Conservation (phyloP, 2,113 vertebrate genomes). For the Neomonachus schauinslandi region DNA sequence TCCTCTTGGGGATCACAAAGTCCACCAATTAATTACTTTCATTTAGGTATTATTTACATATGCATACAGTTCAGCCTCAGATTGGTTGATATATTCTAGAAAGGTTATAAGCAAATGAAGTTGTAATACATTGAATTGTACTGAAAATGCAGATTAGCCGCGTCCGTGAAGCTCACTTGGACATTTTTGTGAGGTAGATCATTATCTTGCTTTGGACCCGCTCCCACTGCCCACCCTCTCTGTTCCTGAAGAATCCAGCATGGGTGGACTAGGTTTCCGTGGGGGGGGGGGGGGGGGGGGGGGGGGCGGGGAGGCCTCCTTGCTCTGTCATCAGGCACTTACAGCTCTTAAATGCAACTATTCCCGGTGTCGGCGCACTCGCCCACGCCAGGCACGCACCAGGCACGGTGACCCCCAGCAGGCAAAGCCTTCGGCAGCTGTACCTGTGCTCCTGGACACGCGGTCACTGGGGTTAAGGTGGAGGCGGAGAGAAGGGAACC, state of each 20-base stretch:
- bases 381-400: background rate
- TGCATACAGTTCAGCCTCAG: background rate
- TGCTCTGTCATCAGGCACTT: no score
- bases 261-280: background rate
- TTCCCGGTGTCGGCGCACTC: fast-evolving
- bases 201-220: background rate
- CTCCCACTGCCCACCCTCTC: background rate
- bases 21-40: background rate
- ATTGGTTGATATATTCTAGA: background rate
- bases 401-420: background rate
- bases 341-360: background rate
- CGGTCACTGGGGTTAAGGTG: fast-evolving
- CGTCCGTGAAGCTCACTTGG: fast-evolving
- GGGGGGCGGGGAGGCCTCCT: background rate
- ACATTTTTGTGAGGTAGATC: background rate
- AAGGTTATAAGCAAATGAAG: background rate
- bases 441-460: no score
- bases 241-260: background rate
- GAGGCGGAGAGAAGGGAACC: background rate
- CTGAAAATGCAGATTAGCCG: background rate
- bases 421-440: background rate
- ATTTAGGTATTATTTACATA: background rate
- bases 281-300: background rate
- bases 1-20: background rate
- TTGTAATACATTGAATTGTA: background rate